Conservation (phyloP, 2,113 vertebrate species). For the Passer domesticus region DNA sequence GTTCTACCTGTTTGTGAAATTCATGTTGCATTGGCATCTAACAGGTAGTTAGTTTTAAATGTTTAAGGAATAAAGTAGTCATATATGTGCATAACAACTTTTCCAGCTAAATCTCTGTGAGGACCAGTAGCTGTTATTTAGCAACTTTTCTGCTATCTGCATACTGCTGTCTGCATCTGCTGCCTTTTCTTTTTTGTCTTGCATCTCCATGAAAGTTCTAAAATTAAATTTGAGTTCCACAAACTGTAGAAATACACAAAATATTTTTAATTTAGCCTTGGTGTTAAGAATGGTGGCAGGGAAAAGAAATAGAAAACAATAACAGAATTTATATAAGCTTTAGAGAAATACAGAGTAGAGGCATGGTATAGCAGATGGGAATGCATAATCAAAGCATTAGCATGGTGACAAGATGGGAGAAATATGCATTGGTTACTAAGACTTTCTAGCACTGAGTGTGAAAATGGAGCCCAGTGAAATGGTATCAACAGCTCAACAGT, state of each 20-base stretch:
- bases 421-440: neutral
- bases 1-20: neutral
- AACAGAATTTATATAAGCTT: neutral
- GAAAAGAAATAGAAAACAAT: neutral
- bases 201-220: neutral
- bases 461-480: neutral
- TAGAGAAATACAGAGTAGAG: neutral
- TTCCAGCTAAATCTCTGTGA: neutral
- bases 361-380: neutral
- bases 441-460: neutral
- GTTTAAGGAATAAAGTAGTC: neutral
- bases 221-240: neutral
- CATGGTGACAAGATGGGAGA: neutral
- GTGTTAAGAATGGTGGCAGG: neutral
- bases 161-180: neutral
- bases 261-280: neutral
- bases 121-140: neutral
- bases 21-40: neutral
- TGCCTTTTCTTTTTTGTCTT: neutral
- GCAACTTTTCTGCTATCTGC: neutral
- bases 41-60: neutral
- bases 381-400: neutral
- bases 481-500: neutral
- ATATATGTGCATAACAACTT: neutral
- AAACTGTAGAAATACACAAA: neutral